Conservation (phyloP, 2,888 invertebrate genomes). For the Cheilosia soror region DNA sequence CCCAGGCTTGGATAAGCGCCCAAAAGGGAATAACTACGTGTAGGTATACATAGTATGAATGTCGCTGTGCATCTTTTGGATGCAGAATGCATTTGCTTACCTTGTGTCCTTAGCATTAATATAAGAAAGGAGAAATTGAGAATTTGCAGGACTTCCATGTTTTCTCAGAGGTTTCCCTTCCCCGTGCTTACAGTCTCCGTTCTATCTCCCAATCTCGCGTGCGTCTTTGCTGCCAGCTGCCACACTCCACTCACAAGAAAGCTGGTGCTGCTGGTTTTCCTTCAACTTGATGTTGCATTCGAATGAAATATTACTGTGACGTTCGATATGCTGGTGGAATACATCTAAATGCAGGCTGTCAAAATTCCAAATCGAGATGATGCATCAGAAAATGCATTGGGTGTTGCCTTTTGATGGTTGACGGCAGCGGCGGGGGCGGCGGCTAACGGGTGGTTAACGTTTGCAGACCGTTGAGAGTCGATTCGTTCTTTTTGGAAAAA, state of each 20-base stretch:
- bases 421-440: neutral
- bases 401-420: neutral
- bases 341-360: conserved; percentile 62
- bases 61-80: conserved; percentile 32
- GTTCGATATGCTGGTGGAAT: conserved; percentile 62
- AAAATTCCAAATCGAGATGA: conserved; percentile 50
- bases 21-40: neutral
- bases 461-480: conserved; percentile 6
- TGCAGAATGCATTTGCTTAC: conserved; percentile 77
- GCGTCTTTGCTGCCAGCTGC: conserved; percentile 7
- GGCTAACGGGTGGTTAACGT: neutral
- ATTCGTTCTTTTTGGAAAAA: conserved; percentile 7
- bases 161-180: conserved; percentile 77
- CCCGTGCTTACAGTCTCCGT: conserved; percentile 13
- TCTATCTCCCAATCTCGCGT: conserved; percentile 22
- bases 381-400: conserved; percentile 57
- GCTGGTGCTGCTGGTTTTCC: conserved; percentile 25
- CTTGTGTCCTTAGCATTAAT: conserved; percentile 81
- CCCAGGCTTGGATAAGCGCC: conserved; percentile 32
- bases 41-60: neutral
- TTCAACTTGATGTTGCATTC: conserved; percentile 63
- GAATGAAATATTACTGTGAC: conserved; percentile 56
- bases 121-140: conserved; percentile 81
- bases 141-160: conserved; percentile 81
- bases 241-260: conserved; percentile 34